A percentile compares a stretch with the other conserved stretches of the same genome.
Conservation (phyloP, 2,888 invertebrate genomes). For the Drosophila trichaetosa region DNA sequence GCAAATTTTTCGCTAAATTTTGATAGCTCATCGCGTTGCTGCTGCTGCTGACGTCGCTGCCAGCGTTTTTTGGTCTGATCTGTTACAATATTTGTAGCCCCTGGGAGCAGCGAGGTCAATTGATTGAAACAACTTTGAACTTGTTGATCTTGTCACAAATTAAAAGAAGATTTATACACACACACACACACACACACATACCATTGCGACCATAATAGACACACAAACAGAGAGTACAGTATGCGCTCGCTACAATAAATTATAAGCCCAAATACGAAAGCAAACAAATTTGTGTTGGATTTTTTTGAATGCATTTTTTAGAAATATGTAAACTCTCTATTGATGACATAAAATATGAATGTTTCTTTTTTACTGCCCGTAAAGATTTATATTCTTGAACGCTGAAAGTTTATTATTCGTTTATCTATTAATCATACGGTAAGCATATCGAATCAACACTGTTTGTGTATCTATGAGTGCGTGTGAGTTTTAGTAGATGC, state of each 20-base stretch:
- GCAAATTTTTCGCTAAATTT: conserved; percentile 42
- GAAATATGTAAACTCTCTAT: background rate
- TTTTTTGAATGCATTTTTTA: background rate
- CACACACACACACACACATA: conserved; percentile 38
- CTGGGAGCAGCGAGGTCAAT: conserved; percentile 84
- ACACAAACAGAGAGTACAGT: conserved; percentile 50
- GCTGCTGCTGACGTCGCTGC: conserved; percentile 25
- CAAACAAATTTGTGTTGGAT: background rate
- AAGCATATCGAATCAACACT: conserved; percentile 26
- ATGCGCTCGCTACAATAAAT: background rate
- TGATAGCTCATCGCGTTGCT: conserved; percentile 23
- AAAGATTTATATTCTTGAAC: background rate
- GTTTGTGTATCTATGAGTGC: conserved; percentile 44
- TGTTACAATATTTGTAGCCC: conserved; percentile 80
- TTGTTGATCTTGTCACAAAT: conserved; percentile 86
- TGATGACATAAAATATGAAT: background rate
- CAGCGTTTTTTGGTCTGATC: conserved; percentile 66
- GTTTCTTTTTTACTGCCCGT: background rate
- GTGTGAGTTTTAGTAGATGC: conserved; percentile 57
- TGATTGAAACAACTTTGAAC: conserved; percentile 85
- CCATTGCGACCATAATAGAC: conserved; percentile 25
- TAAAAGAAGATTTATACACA: conserved; percentile 84
- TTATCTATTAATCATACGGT: background rate
- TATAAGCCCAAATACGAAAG: background rate
- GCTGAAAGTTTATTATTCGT: background rate